A percentile compares a stretch with the other conserved stretches of the same genome.
phyloP scores from a whole-genome alignment of 2,113 vertebrate genomes.

The Columba livia region DNA sequence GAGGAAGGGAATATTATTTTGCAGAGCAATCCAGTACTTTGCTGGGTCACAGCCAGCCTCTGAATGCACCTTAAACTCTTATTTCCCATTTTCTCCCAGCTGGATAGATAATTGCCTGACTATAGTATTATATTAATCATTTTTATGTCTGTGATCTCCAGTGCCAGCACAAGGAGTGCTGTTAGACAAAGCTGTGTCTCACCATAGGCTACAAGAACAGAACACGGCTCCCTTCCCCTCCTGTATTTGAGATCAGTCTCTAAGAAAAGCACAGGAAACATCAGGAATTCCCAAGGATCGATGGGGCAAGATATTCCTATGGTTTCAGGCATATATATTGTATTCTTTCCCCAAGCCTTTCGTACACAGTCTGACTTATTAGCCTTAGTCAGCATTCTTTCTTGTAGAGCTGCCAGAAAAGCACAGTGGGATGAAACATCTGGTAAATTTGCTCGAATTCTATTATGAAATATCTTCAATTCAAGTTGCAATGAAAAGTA shows the following conservation, averaged over 20 bases:
- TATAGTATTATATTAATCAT: slow-evolving; percentile 45
- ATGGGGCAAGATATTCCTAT: slow-evolving; percentile 45
- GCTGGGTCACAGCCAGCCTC: slow-evolving; percentile 17
- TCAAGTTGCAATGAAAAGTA: slow-evolving; percentile 68
- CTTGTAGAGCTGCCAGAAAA: slow-evolving; percentile 66
- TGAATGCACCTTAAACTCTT: slow-evolving; percentile 18
- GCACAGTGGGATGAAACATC: slow-evolving; percentile 72
- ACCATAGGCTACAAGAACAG: neutral
- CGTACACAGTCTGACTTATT: slow-evolving; percentile 66
- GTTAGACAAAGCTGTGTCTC: neutral
- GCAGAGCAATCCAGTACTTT: neutral
- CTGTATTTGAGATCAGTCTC: slow-evolving; percentile 26
- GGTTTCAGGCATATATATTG: slow-evolving; percentile 26
- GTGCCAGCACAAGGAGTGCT: neutral
- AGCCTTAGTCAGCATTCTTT: slow-evolving; percentile 64
- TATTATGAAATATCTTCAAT: slow-evolving; percentile 74
- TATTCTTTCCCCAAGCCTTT: slow-evolving; percentile 56
- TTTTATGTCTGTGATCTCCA: slow-evolving; percentile 39
- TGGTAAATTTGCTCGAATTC: slow-evolving; percentile 69
- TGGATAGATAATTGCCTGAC: slow-evolving; percentile 48
- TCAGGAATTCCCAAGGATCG: slow-evolving; percentile 39
- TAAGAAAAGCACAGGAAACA: slow-evolving; percentile 40
- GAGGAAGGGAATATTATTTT: slow-evolving; percentile 16
- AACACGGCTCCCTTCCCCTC: slow-evolving; percentile 19
- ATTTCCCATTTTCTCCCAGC: slow-evolving; percentile 44